Base-by-base conservation (phyloP, 1,140 invertebrate species). In the Zophobas atratus region DNA sequence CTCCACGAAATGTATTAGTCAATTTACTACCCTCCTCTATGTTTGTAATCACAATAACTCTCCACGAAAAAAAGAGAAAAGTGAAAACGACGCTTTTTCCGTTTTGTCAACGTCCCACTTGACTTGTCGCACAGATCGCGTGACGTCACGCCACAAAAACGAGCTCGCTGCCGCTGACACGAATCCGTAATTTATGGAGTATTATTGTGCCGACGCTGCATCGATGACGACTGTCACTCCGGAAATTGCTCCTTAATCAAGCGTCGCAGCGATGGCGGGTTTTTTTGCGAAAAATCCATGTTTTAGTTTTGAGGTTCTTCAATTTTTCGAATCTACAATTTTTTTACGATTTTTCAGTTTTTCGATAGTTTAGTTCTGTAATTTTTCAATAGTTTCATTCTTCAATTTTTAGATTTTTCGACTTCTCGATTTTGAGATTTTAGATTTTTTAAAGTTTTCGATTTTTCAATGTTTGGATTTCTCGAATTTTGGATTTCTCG, bases 21-120 rank as follows among this genome's bases (percentile, higher is more conserved):
- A 67, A 43, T 67, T 43, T 67, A 32, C 36, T 6, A 51, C 60
- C 20, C 8, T 43, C 33, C 39, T 67, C 39, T 41, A 32, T 41
- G 6, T 63, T 63, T 8, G 57, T 63, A 63, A 63, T 63, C 57
- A 63, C 57, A 63, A 63, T 63, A 63, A 63, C 35, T 63, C 57
- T 63, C 43, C 6, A 5, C 4, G 49, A 6, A 20, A 51, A 51
- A 51, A 51, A 51, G 49, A 6, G 49, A 51, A 51, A 2, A 51
- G 43, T 8, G 43, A 46, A 4, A 4, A 3, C 43, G 43, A 46
- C 8, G 3, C 8, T 3, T 46, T 46, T 46, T 46, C 43, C 3
- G 43, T 46, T 46, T 46, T 46, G 8, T 46, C 43, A 46, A 46
- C 8, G 43, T 46, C 43, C 43, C 43, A 8, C 43, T 4, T 8